Conservation (phyloP, 2,113 vertebrate species). For the Passer domesticus region DNA sequence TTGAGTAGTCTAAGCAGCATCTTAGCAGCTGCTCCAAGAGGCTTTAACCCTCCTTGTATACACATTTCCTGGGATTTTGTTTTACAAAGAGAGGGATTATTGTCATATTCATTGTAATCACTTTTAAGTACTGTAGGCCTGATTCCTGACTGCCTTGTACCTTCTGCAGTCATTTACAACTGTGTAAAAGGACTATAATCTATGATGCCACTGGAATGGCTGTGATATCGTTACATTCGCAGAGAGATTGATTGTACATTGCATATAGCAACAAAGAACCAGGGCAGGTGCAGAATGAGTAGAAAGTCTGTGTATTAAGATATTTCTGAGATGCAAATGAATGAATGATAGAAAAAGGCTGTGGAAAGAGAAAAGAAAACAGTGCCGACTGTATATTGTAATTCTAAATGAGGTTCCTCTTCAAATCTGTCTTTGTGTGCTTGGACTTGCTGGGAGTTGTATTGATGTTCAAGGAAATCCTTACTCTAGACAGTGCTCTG, state of each 20-base stretch:
- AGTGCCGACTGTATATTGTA: background rate
- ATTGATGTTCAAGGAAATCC: background rate
- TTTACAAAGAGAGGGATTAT: conserved; percentile 59
- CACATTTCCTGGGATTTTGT: conserved; percentile 42
- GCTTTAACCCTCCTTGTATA: conserved; percentile 45
- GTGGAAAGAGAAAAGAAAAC: background rate
- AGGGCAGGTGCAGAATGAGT: background rate
- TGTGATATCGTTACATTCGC: background rate
- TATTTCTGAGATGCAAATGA: background rate
- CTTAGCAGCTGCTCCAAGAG: conserved; percentile 30
- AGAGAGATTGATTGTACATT: background rate
- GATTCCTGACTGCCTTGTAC: background rate
- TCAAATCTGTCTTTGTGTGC: background rate
- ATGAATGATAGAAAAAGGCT: background rate
- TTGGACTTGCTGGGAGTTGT: background rate
- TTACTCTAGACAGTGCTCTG: background rate
- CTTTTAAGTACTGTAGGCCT: conserved; percentile 2
- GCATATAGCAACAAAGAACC: background rate
- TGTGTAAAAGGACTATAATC: background rate
- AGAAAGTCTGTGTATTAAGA: background rate
- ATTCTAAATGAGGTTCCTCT: background rate
- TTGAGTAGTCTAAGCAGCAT: conserved; percentile 32
- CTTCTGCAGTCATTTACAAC: background rate
- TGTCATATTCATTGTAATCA: conserved; percentile 27
- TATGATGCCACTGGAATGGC: background rate